Percentiles rank a stretch among this genome's conserved stretches.
Evolutionary conservation across 1,140 invertebrate species (phyloP).

Genomic region (Triops longicaudatus): DNA sequence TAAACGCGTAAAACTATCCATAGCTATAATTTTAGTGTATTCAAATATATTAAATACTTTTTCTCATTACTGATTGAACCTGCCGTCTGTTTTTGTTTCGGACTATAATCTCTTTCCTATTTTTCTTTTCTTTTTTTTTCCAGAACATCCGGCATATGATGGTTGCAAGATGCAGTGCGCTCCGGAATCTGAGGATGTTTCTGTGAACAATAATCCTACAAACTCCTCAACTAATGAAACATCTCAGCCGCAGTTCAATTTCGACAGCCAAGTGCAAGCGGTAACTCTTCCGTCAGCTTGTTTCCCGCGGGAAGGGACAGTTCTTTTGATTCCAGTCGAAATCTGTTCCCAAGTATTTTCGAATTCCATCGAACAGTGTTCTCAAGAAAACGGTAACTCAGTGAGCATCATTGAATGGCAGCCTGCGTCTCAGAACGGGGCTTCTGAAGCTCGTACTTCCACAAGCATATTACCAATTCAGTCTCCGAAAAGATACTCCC

Average conservation of each 20-base stretch:
- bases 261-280: background rate
- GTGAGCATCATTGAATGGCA: background rate
- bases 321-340: background rate
- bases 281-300: background rate
- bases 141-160: background rate
- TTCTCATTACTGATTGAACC: no score
- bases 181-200: background rate
- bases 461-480: no score
- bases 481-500: no score
- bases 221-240: background rate
- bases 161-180: background rate
- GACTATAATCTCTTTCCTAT: background rate
- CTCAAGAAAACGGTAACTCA: background rate
- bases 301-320: background rate
- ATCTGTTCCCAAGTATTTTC: background rate
- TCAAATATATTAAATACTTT: no score
- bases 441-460: background rate
- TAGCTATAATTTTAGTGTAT: no score
- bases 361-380: background rate
- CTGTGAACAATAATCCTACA: background rate
- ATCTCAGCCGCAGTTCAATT: background rate
- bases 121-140: background rate
- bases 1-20: no score
- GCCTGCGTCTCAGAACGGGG: background rate
- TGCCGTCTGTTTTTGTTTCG: no score